A percentile compares a stretch with the other conserved stretches of the same genome.
These are phyloP conservation scores for Sus cebifrons DNA, from an alignment of 2,797 vertebrate species.

Conservation along the genomic window DNA sequence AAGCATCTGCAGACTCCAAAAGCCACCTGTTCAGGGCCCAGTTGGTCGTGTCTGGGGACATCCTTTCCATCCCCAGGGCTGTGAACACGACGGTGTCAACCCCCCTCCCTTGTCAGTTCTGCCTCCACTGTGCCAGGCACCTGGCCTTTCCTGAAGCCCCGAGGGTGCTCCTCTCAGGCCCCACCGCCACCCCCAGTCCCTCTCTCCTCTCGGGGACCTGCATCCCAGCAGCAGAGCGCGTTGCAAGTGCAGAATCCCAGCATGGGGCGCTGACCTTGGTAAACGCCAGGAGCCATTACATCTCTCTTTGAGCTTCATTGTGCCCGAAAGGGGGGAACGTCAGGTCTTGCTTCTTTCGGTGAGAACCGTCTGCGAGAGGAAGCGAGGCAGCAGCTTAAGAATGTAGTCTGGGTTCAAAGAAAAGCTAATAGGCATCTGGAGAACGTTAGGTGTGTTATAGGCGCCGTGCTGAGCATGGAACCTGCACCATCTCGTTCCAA, in stretches of 20 bases:
- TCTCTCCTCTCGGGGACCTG: neutral
- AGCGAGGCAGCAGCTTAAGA: neutral
- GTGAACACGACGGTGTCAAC: neutral
- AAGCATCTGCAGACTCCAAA: neutral
- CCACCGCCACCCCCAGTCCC: neutral
- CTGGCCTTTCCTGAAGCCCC: neutral
- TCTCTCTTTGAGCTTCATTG: slow-evolving; percentile 28
- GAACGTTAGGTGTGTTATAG: neutral
- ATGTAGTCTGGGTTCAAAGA: slow-evolving; percentile 21
- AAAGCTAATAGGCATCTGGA: neutral
- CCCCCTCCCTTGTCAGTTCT: neutral
- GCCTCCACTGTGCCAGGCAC: neutral
- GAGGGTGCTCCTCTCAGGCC: neutral
- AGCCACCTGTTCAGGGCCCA: neutral
- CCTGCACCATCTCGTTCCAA: neutral
- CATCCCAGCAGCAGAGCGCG: accelerated
- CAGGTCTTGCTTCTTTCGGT: neutral
- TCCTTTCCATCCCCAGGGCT: neutral
- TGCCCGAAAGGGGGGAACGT: neutral
- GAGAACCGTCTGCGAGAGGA: neutral
- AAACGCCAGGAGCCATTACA: neutral
- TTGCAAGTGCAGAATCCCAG: neutral
- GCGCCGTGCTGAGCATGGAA: neutral
- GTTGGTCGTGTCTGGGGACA: neutral
- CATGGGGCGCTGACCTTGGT: neutral